Conservation (phyloP, 2,888 invertebrate species). For the Callyntrura sp. region DNA sequence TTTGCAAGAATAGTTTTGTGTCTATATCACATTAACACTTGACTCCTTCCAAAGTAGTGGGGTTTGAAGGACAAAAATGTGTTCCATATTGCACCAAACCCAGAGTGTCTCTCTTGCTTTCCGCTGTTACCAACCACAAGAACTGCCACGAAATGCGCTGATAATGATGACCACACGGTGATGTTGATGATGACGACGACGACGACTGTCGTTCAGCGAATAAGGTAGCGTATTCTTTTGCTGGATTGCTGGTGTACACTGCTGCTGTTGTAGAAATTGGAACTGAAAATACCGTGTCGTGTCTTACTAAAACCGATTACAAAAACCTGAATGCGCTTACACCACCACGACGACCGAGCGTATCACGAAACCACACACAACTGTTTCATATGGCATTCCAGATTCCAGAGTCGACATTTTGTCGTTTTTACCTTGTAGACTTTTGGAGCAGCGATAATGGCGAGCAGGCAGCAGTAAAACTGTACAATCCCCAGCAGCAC, state of each 20-base stretch:
- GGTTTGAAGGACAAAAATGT: constrained; percentile 6
- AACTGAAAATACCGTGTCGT: constrained; percentile 2
- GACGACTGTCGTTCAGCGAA: neutral
- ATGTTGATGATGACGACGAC: neutral
- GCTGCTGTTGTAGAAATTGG: no score
- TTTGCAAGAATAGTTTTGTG: no score
- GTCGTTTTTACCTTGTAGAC: constrained; percentile 51
- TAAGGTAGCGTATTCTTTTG: neutral
- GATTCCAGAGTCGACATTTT: constrained; percentile 52
- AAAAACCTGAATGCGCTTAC: constrained; percentile 21
- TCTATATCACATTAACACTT: no score
- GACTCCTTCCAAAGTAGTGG: no score
- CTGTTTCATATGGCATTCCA: constrained; percentile 47
- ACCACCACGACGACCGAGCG: no score
- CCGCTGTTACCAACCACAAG: neutral
- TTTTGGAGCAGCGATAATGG: constrained; percentile 51
- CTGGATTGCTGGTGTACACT: no score
- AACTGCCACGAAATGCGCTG: neutral
- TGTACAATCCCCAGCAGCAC: constrained; percentile 8
- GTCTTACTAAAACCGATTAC: neutral
- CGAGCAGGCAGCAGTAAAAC: constrained; percentile 19
- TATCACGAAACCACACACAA: neutral
- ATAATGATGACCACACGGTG: neutral
- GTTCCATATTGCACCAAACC: neutral
- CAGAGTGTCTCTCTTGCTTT: no score